These are phyloP conservation scores for Stictonetta naevosa DNA, from an alignment of 2,113 vertebrate species.

Conservation along the genomic window DNA sequence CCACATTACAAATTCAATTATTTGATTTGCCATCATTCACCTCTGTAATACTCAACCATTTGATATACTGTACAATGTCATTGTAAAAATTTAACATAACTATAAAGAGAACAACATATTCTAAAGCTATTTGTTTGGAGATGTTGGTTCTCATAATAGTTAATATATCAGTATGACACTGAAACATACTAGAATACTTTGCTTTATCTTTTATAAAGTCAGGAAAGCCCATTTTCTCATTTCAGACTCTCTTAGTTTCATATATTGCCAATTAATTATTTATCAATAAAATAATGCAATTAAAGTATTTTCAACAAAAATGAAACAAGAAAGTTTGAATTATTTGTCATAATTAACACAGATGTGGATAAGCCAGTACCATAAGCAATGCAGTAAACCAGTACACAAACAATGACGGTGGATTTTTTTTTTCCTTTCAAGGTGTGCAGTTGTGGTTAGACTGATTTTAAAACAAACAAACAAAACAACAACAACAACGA, in stretches of 20 bases:
- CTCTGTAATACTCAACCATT: slow-evolving; percentile 21
- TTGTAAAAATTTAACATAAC: background rate
- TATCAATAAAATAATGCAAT: background rate
- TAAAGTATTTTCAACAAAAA: background rate
- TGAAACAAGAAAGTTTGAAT: background rate
- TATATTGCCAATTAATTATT: background rate
- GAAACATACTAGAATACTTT: background rate
- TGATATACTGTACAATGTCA: background rate
- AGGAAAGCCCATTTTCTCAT: background rate
- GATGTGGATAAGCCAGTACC: background rate
- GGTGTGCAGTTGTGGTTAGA: background rate
- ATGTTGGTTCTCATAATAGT: background rate
- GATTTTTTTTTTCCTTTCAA: background rate
- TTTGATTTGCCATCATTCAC: slow-evolving; percentile 44
- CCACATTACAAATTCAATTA: slow-evolving; percentile 51
- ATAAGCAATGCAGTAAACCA: background rate
- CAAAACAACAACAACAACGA: background rate
- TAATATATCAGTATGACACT: background rate
- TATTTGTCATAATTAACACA: background rate
- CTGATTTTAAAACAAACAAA: background rate
- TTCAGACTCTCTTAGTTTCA: background rate
- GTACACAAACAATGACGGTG: fast-evolving
- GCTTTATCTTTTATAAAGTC: background rate
- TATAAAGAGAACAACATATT: background rate
- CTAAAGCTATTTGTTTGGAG: background rate